Evolutionary conservation across 2,888 invertebrate species (phyloP).

Genomic region (Euplagia quadripunctaria): DNA sequence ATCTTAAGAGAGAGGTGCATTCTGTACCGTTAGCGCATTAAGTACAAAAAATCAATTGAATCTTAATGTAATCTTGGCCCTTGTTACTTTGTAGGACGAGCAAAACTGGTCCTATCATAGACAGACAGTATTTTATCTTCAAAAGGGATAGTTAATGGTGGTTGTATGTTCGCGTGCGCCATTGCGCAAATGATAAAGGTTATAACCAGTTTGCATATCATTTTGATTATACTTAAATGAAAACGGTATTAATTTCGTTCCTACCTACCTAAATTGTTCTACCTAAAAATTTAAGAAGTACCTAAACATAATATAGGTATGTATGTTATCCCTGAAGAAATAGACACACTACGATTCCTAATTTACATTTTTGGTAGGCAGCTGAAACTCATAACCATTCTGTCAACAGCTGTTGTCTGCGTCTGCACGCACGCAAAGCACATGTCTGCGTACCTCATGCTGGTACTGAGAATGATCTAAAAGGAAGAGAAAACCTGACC

Average conservation of each 20-base stretch:
- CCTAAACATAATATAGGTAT: too few species aligned
- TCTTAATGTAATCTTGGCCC: slow-evolving; percentile 58
- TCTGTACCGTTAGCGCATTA: slow-evolving; percentile 16
- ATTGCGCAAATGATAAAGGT: too few species aligned
- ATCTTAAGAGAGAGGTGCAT: slow-evolving; percentile 20
- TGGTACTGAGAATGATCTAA: too few species aligned
- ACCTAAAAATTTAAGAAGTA: too few species aligned
- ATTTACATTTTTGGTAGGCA: too few species aligned
- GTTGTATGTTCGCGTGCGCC: neutral
- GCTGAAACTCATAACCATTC: too few species aligned
- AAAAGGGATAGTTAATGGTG: neutral
- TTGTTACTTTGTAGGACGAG: slow-evolving; percentile 49
- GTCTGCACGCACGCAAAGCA: too few species aligned
- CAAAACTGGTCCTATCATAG: neutral
- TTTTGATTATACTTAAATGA: neutral
- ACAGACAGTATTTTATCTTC: neutral
- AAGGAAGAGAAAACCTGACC: too few species aligned
- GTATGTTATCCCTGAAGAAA: too few species aligned
- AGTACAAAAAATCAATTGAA: slow-evolving; percentile 56
- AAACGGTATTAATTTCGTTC: neutral
- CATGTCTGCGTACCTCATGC: too few species aligned
- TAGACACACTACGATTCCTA: too few species aligned
- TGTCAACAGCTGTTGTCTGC: too few species aligned
- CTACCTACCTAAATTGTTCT: neutral
- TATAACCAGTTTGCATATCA: neutral